Percentiles rank a stretch among this genome's conserved stretches.
phyloP scores from a whole-genome alignment of 2,888 invertebrate genomes.

The Folsomia candida region DNA sequence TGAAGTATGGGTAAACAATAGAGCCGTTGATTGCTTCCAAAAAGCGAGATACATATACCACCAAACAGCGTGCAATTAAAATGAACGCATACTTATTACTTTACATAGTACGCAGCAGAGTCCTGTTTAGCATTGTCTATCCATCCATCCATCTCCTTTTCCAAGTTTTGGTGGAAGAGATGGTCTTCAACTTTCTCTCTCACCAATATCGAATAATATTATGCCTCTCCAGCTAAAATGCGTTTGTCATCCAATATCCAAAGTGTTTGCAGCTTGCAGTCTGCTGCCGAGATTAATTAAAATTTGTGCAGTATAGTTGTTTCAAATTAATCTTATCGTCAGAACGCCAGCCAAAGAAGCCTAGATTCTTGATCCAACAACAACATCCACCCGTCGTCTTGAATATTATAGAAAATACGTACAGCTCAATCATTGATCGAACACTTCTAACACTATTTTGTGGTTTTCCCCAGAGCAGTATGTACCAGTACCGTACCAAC shows the following conservation, averaged over 20 bases:
- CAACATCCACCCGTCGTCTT: background rate
- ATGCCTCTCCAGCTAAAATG: background rate
- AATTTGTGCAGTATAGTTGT: background rate
- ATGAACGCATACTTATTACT: background rate
- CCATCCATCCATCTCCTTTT: background rate
- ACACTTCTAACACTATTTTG: background rate
- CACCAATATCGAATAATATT: background rate
- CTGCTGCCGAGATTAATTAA: background rate
- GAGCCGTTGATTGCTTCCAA: conserved; percentile 2
- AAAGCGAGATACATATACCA: background rate
- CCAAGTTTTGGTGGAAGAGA: background rate
- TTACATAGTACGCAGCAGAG: too few species aligned
- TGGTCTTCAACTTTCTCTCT: background rate
- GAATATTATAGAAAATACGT: background rate
- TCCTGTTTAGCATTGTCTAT: background rate
- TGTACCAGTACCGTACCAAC: background rate
- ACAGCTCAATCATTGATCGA: background rate
- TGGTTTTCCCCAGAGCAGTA: background rate
- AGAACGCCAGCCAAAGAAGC: background rate
- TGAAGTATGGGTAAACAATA: conserved; percentile 15
- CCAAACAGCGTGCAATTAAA: background rate
- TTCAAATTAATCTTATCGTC: background rate
- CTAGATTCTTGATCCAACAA: background rate
- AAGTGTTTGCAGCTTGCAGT: background rate
- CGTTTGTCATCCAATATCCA: background rate